phyloP scores from a whole-genome alignment of 2,888 invertebrate species.

The Athalia rosae region DNA sequence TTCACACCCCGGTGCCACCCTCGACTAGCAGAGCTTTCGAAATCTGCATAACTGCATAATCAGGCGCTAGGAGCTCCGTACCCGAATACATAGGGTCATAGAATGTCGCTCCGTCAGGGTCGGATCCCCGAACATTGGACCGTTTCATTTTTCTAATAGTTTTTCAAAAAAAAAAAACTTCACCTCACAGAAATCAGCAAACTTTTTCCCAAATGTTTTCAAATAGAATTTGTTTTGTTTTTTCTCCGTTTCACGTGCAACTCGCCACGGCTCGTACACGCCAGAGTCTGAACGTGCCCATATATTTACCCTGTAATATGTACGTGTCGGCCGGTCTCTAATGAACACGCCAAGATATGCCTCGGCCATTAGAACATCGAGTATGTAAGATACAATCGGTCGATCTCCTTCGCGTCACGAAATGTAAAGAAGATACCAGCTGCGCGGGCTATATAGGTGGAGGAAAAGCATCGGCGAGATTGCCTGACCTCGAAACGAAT shows the following conservation, averaged over 20 bases:
- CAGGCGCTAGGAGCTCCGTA: background rate
- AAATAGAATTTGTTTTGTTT: too few species aligned
- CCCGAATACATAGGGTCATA: slow-evolving; percentile 8
- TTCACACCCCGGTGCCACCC: slow-evolving; percentile 51
- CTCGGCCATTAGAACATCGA: too few species aligned
- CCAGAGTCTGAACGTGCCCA: too few species aligned
- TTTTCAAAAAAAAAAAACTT: background rate
- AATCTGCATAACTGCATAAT: slow-evolving; percentile 49
- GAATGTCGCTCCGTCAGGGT: slow-evolving; percentile 20
- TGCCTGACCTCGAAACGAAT: background rate
- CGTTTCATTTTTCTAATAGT: background rate
- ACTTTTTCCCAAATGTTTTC: too few species aligned
- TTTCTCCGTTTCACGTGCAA: too few species aligned
- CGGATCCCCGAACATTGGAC: background rate
- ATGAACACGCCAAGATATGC: too few species aligned
- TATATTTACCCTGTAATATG: too few species aligned
- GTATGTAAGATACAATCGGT: background rate
- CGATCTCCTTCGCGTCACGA: background rate
- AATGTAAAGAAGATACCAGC: background rate
- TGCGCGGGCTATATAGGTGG: background rate
- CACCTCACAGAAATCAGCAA: too few species aligned
- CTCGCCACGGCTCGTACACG: too few species aligned
- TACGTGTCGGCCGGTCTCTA: too few species aligned
- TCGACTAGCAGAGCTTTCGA: slow-evolving; percentile 32
- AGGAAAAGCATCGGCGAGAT: background rate